A percentile compares a stretch with the other conserved stretches of the same genome.
phyloP scores from a whole-genome alignment of 2,797 vertebrate genomes.

The Acrocephalus scirpaceus region DNA sequence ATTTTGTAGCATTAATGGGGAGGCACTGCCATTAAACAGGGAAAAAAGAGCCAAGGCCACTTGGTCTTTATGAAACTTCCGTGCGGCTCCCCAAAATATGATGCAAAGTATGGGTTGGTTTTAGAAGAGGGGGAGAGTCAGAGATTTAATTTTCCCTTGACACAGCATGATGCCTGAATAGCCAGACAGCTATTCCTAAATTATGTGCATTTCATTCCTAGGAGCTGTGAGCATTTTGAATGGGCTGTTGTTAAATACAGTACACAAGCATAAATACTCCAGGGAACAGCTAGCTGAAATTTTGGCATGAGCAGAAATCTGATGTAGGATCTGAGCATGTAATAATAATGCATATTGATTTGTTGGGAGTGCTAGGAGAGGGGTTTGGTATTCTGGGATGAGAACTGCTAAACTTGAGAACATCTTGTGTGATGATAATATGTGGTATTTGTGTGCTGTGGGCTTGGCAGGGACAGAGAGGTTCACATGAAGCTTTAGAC shows the following conservation, averaged over 20 bases:
- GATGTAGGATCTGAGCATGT: slow-evolving; percentile 25
- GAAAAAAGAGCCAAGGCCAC: neutral
- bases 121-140: slow-evolving; percentile 4
- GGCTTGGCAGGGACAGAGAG: neutral
- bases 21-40: slow-evolving; percentile 12
- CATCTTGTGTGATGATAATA: neutral
- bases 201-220: slow-evolving; percentile 66
- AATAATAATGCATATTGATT: slow-evolving; percentile 42
- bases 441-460: neutral
- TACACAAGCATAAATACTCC: slow-evolving; percentile 61
- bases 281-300: slow-evolving; percentile 52
- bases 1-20: slow-evolving; percentile 51
- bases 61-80: slow-evolving; percentile 47
- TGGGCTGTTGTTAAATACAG: slow-evolving; percentile 64
- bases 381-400: neutral
- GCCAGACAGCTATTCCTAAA: slow-evolving; percentile 65
- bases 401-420: slow-evolving; percentile 18
- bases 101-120: slow-evolving; percentile 58
- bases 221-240: slow-evolving; percentile 61
- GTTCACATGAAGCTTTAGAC: neutral
- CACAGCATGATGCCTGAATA: slow-evolving; percentile 58
- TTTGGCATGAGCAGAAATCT: slow-evolving; percentile 55
- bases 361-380: neutral
- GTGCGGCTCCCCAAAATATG: slow-evolving; percentile 31
- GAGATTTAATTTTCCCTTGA: slow-evolving; percentile 65